A percentile compares a stretch with the other conserved stretches of the same genome.
These are phyloP conservation scores for Hermodice carunculata DNA, from an alignment of 2,888 invertebrate genomes.

Conservation along the genomic window DNA sequence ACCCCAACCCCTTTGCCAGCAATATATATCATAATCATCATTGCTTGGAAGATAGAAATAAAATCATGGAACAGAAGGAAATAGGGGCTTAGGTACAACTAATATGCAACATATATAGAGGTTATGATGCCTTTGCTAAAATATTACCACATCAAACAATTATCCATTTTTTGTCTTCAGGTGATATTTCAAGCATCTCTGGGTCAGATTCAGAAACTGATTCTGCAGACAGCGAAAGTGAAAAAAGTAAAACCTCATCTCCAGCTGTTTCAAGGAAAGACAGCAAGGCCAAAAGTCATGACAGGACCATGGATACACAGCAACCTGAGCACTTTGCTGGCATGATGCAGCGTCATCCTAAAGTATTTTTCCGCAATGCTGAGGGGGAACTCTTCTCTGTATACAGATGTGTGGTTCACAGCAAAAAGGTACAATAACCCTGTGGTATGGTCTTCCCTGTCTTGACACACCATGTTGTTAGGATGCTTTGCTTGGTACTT, in stretches of 20 bases:
- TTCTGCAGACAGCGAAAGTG: slow-evolving; percentile 8
- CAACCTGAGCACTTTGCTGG: slow-evolving; percentile 28
- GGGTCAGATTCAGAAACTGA: slow-evolving; percentile 73
- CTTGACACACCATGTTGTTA: too few species aligned
- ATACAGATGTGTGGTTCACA: slow-evolving; percentile 80
- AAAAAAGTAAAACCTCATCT: not conserved
- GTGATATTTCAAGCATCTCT: slow-evolving; percentile 78
- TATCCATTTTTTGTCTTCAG: too few species aligned
- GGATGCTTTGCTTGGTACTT: too few species aligned
- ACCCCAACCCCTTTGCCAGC: too few species aligned
- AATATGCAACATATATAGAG: too few species aligned
- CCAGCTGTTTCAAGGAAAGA: not conserved
- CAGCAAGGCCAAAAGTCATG: slow-evolving; percentile 42
- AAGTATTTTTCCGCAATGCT: slow-evolving; percentile 81
- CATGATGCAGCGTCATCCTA: slow-evolving; percentile 72
- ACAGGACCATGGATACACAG: slow-evolving; percentile 60
- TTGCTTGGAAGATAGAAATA: too few species aligned
- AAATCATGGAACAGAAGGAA: too few species aligned
- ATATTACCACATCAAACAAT: too few species aligned
- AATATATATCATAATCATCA: too few species aligned
- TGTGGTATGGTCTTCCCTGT: too few species aligned
- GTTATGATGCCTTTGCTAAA: too few species aligned
- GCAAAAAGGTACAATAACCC: slow-evolving; percentile 73
- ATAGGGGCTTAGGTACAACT: too few species aligned
- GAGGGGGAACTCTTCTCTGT: slow-evolving; percentile 80